Conservation (phyloP, 2,888 invertebrate genomes). For the Polietes domitor region DNA sequence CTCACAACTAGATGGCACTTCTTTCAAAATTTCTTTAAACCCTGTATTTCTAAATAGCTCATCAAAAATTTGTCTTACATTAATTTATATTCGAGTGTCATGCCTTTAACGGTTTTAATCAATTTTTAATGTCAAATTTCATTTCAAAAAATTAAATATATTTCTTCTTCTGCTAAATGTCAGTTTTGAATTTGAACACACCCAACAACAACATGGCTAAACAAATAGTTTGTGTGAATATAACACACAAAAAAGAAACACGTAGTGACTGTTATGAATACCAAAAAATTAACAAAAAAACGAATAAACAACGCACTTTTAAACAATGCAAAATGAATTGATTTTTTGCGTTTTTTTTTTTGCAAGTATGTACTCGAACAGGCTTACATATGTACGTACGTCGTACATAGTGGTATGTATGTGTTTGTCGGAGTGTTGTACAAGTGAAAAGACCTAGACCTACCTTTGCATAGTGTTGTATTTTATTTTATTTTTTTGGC, state of each 20-base stretch:
- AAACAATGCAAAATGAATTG: background rate
- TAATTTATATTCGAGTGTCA: no score
- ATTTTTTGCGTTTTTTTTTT: background rate
- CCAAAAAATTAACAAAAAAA: background rate
- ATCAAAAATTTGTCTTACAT: no score
- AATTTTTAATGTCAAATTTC: background rate
- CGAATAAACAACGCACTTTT: slow-evolving; percentile 6
- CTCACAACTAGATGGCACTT: no score
- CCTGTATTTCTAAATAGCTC: no score
- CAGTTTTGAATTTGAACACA: slow-evolving; percentile 1
- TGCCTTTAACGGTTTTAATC: no score
- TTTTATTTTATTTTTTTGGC: slow-evolving; percentile 16
- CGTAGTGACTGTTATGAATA: background rate
- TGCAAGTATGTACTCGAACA: background rate
- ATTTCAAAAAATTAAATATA: background rate
- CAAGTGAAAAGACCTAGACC: slow-evolving; percentile 67
- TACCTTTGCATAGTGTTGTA: slow-evolving; percentile 60
- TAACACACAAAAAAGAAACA: no score
- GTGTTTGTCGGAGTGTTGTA: background rate
- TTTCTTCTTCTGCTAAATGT: background rate
- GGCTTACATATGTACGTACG: background rate
- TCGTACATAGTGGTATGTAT: background rate
- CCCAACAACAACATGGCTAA: background rate
- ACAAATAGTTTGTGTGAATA: slow-evolving; percentile 11
- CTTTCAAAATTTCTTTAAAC: no score